These are phyloP conservation scores for Adelosebastes latens DNA, from an alignment of 2,797 vertebrate genomes.

Conservation along the genomic window DNA sequence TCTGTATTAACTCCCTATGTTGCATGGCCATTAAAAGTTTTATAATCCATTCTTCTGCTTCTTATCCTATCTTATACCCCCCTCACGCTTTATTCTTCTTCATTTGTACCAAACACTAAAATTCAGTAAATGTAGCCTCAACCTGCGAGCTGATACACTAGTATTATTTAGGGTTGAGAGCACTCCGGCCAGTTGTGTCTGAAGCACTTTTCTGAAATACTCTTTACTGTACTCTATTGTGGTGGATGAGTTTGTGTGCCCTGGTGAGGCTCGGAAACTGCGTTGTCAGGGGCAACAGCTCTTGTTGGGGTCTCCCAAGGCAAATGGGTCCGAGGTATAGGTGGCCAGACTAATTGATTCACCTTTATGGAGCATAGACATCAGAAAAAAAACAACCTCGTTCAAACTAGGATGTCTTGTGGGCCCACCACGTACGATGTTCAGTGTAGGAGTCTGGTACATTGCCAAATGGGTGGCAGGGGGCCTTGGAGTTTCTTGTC, in stretches of 20 bases:
- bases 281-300: not conserved
- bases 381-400: not conserved
- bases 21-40: slow-evolving; percentile 19
- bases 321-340: not conserved
- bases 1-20: slow-evolving; percentile 1
- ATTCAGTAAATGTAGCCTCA: not conserved
- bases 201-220: not conserved
- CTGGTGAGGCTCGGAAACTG: not conserved
- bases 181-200: not conserved
- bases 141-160: not conserved
- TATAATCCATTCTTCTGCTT: slow-evolving; percentile 10
- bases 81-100: slow-evolving; percentile 5
- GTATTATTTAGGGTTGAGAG: not conserved
- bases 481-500: too few species aligned
- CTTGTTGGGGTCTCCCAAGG: not conserved
- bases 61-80: not conserved
- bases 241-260: not conserved
- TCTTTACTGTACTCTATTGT: not conserved
- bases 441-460: not conserved
- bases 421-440: not conserved
- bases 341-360: not conserved
- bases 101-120: slow-evolving; percentile 5
- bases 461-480: not conserved
- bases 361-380: not conserved
- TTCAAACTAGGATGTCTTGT: not conserved